phyloP scores from a whole-genome alignment of 2,888 invertebrate species.

The Plebejus melissa region DNA sequence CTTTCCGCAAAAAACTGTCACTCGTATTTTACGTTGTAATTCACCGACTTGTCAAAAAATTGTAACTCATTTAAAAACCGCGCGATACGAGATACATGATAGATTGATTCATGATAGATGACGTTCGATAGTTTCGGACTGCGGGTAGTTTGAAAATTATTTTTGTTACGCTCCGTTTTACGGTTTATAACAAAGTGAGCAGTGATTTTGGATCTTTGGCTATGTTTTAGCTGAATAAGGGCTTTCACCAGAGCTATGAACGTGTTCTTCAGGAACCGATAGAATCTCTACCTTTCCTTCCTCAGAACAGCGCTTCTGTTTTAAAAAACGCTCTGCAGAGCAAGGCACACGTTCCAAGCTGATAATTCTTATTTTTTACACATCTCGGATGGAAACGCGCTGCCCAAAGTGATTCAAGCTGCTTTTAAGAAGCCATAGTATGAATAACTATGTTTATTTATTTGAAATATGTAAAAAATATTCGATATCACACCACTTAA shows the following conservation, averaged over 20 bases:
- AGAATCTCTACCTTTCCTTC: no score
- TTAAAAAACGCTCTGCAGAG: no score
- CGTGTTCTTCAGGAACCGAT: no score
- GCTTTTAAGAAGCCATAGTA: no score
- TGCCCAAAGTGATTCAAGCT: no score
- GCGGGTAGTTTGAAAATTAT: background rate
- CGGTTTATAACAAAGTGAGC: background rate
- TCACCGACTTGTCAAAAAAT: conserved; percentile 17
- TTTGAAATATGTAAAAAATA: background rate
- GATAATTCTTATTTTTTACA: no score
- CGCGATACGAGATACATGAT: background rate
- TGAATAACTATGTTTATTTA: background rate
- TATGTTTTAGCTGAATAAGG: background rate
- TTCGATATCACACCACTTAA: background rate
- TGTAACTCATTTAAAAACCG: conserved; percentile 22
- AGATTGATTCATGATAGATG: conserved; percentile 1
- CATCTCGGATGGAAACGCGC: no score
- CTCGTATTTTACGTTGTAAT: conserved; percentile 23
- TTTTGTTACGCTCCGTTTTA: background rate
- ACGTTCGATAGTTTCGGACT: background rate
- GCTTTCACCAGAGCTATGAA: no score
- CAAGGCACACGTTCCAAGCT: no score
- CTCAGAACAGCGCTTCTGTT: no score
- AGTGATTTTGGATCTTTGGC: background rate
- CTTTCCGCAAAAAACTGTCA: conserved; percentile 16